These are phyloP conservation scores for Tinamus major DNA, from an alignment of 2,797 vertebrate species.

Conservation along the genomic window DNA sequence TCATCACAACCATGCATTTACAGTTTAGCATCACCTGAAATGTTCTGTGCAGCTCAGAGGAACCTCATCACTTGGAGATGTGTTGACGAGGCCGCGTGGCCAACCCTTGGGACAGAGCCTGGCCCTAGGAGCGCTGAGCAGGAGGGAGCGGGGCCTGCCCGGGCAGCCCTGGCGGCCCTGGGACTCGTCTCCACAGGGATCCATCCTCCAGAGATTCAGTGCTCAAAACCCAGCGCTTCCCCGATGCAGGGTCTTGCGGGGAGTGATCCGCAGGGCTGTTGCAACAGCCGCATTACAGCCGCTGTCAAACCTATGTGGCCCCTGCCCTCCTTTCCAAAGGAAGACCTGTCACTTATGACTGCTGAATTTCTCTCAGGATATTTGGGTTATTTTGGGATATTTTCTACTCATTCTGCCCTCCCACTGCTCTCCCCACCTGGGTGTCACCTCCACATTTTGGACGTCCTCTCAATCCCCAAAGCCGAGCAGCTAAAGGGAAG, in stretches of 20 bases:
- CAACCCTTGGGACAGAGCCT: fast-evolving
- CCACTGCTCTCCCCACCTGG: neutral
- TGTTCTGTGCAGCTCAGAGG: neutral
- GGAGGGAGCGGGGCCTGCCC: neutral
- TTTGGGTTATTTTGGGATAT: neutral
- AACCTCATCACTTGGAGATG: neutral
- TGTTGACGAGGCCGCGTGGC: neutral
- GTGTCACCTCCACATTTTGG: fast-evolving
- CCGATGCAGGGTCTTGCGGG: neutral
- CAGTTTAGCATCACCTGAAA: neutral
- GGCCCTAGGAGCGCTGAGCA: neutral
- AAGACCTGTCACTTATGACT: neutral
- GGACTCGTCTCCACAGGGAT: neutral
- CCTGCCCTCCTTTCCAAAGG: neutral
- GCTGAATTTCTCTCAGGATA: neutral
- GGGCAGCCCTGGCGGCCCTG: fast-evolving
- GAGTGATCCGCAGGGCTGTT: too few relatives aligned
- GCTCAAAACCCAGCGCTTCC: fast-evolving
- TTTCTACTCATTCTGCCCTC: too few relatives aligned
- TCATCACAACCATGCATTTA: neutral
- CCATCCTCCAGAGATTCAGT: neutral
- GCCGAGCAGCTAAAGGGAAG: neutral
- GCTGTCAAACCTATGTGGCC: fast-evolving
- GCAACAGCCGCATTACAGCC: neutral
- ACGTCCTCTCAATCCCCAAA: too few relatives aligned